phyloP scores from a whole-genome alignment of 2,888 invertebrate genomes.

The Philhelius pedissequus region DNA sequence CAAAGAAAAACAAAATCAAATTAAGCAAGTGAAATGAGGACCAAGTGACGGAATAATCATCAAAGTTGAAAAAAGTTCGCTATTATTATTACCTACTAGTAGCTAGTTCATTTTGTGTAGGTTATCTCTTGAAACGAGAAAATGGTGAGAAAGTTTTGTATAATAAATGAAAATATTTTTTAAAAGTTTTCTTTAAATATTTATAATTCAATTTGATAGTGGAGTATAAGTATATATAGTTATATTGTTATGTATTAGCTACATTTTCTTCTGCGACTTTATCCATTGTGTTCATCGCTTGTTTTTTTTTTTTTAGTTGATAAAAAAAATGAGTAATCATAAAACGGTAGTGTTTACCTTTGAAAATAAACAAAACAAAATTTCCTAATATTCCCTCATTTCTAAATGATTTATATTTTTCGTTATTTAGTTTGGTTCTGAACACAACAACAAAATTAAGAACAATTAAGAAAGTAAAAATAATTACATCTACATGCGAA shows the following conservation, averaged over 20 bases:
- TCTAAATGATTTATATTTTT: neutral
- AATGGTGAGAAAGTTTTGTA: neutral
- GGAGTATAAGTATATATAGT: neutral
- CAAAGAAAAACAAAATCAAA: neutral
- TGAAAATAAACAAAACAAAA: neutral
- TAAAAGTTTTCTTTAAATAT: too few relatives aligned
- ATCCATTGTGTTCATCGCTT: neutral
- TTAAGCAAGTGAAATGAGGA: neutral
- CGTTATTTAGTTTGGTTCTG: neutral
- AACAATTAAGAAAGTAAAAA: neutral
- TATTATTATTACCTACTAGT: too few relatives aligned
- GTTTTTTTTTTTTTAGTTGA: neutral
- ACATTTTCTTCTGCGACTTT: slow-evolving; percentile 3
- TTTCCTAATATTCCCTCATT: neutral
- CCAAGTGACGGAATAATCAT: neutral
- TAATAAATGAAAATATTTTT: too few relatives aligned
- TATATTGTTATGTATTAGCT: neutral
- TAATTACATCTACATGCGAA: neutral
- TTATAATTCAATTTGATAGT: neutral
- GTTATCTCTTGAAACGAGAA: neutral
- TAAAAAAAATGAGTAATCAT: neutral
- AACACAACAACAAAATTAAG: neutral
- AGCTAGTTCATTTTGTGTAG: too few relatives aligned
- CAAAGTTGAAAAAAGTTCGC: neutral
- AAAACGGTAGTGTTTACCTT: neutral